Evolutionary conservation across 64 coral and sea anemone species (phyloP), one percentile per base, ranked within the genome.

Genomic region (Hydrozoanthus tunicans): DNA sequence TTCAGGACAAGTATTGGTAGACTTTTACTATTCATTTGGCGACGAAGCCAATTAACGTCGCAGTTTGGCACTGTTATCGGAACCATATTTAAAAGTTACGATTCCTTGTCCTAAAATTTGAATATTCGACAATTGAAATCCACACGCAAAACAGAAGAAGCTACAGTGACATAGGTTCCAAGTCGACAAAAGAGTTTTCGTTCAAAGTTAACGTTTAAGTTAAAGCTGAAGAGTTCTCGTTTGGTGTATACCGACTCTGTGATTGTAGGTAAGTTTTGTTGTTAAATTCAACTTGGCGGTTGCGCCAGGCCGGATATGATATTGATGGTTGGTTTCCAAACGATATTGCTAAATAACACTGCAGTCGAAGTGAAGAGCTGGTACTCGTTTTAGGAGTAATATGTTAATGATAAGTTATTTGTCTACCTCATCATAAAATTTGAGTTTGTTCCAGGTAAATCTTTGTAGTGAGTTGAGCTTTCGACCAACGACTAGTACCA

Each of bases 261-360:
- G 32, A 43, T 2, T 43, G 32, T 53, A 12, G 32, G 10, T 76
- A 10, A 53, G 72, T 5, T 4, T 52, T 76, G 43, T 76, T 76
- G 14, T 76, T 26, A 76, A 27, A 51, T 12, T 43, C 53, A 26
- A 53, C 11, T 12, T 7, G 26, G 25, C 72, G 72, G 10, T 76
- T 9, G 3, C 53, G 13, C 53, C 72, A 82, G 27, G 56, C 27
- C 80, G 26, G 80, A 82, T 66, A 14, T 27, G 8, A 82, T 82
- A 82, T 82, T 82, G 80, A 23, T 65, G 51, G 26, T 82, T 82
- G 13, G 26, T 17, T 82, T 82, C 43, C 12, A 63, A 51, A 51
- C 14, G 60, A 64, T 82, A 65, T 82, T 65, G 24, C 27, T 82
- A 59, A 63, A 65, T 24, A 81, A n/a, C 26, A n/a, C 2, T 65